Evolutionary conservation across 2,797 vertebrate genomes (phyloP), one percentile per base, ranked within the genome.

Genomic region (Synaphobranchus kaupii): DNA sequence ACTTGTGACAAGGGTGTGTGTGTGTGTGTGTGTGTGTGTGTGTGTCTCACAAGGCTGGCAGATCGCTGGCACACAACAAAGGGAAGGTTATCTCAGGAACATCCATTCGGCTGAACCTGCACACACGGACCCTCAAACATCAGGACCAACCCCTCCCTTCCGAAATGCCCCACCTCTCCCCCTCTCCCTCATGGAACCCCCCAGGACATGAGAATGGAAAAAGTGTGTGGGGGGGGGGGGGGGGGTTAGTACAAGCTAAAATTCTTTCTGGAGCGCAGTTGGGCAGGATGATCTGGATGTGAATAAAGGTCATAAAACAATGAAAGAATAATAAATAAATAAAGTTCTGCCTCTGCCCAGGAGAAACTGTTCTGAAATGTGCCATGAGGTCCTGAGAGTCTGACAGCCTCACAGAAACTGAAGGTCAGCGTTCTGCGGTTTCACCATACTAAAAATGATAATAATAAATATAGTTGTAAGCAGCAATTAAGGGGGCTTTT

Each of bases 51-150:
- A 22, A 48, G 22, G 58, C 34, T 28, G 52, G 90, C 87, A 87
- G 92, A 92, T 92, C 81, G 90, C 86, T 91, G 93, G 68, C 82
- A 93, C 93, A 90, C 89, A 82, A 87, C 95, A 87, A 31, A 68
- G 93, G 96, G 95, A 93, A 97, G 94, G 95, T 96, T 93, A 87
- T 89, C 89, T 90, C 93, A 91, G 90, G 94, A 90, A 89, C 93
- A 84, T 92, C 91, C 89, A 87, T 85, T 88, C 92, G 95, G 93
- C 95, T 95, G 93, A 95, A 89, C 93, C 94, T 94, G 86, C 88
- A 89, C 94, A 92, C 71, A 92, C 90, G 92, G 92, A 90, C 85
- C 87, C 90, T 95, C 92, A 93, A 95, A 95, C 91, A 95, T 95
- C 93, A 95, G 93, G 93, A 94, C 84, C 91, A 88, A 88, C 93